phyloP scores from a whole-genome alignment of 2,113 vertebrate genomes.

The Miniopterus natalensis region DNA sequence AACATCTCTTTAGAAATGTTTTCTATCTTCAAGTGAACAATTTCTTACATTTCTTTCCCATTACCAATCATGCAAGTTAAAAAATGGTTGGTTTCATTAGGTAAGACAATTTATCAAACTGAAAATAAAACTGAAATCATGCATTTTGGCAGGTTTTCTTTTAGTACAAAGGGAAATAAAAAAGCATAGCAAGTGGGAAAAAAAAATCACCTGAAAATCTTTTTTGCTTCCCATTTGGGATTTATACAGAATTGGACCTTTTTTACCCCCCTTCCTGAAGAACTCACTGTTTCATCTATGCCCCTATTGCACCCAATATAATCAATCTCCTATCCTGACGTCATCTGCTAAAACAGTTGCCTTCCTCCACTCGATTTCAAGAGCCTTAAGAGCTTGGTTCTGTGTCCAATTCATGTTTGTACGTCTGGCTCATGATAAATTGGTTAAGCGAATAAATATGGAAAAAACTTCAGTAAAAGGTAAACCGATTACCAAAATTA shows the following conservation, averaged over 20 bases:
- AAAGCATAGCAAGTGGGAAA: background rate
- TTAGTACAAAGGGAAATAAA: background rate
- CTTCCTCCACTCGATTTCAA: background rate
- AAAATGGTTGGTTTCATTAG: background rate
- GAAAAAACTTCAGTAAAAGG: background rate
- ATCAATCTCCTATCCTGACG: background rate
- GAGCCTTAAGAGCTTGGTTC: background rate
- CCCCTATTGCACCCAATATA: background rate
- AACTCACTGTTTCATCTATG: background rate
- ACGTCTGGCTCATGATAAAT: background rate
- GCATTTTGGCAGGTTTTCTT: background rate
- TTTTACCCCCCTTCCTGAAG: background rate
- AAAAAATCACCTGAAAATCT: background rate
- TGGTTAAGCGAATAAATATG: background rate
- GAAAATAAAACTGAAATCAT: background rate
- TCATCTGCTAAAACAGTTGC: background rate
- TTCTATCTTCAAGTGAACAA: slow-evolving; percentile 26
- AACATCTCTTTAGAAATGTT: background rate
- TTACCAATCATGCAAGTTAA: slow-evolving; percentile 8
- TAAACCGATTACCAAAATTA: background rate
- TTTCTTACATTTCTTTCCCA: background rate
- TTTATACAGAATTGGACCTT: background rate
- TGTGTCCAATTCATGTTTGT: background rate
- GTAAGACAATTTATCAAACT: background rate
- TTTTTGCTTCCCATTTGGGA: background rate